Percentiles rank a stretch among this genome's conserved stretches.
Conservation (phyloP, 2,113 vertebrate genomes). For the Actenoides hombroni region DNA sequence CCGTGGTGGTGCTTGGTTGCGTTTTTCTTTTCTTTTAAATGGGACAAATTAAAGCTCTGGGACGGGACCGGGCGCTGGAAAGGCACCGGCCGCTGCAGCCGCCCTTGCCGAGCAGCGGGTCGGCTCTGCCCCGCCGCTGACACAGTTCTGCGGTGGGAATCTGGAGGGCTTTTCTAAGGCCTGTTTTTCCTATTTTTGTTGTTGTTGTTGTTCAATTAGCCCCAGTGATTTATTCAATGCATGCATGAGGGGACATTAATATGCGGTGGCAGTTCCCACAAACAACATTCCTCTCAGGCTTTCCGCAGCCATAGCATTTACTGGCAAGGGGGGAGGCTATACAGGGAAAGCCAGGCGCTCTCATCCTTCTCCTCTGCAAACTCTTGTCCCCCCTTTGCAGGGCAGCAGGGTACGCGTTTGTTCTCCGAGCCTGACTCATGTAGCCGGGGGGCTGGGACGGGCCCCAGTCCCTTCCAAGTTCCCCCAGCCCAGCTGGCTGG, state of each 20-base stretch:
- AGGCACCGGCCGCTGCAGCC: not conserved
- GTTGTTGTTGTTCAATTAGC: constrained; percentile 84
- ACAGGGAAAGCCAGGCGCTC: constrained; percentile 16
- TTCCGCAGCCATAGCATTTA: constrained; percentile 63
- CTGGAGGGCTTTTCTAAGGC: constrained; percentile 58
- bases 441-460: not conserved
- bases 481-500: not conserved
- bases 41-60: not conserved
- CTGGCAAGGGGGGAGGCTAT: constrained; percentile 36
- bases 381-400: not conserved
- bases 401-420: not conserved
- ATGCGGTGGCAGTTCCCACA: constrained; percentile 92
- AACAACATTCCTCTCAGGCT: constrained; percentile 77
- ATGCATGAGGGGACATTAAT: constrained; percentile 90
- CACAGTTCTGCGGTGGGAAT: constrained; percentile 53
- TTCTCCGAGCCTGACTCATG: not conserved
- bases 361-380: not conserved
- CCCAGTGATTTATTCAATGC: constrained; percentile 88
- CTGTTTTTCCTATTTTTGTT: constrained; percentile 62
- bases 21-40: not conserved
- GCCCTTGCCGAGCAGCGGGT: not conserved
- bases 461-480: not conserved
- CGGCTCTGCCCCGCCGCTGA: constrained; percentile 23
- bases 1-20: not conserved
- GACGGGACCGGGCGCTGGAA: not conserved